A percentile compares a stretch with the other conserved stretches of the same genome.
Conservation (phyloP, 2,888 invertebrate species). For the Diabrotica balteata region DNA sequence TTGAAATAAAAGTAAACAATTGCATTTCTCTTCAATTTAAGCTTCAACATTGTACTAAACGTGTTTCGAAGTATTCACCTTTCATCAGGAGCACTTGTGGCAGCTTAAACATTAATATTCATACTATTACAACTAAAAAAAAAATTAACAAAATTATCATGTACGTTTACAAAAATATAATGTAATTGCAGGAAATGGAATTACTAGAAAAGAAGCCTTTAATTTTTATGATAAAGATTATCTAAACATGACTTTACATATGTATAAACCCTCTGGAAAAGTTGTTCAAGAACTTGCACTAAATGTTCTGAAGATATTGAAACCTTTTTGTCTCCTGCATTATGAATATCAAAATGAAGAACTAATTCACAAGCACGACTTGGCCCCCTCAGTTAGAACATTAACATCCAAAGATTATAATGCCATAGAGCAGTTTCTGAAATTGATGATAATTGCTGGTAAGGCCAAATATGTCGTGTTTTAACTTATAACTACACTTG, state of each 20-base stretch:
- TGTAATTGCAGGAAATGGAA: too few species aligned
- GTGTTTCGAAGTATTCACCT: too few species aligned
- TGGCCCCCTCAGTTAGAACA: conserved; percentile 29
- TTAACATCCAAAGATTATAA: conserved; percentile 16
- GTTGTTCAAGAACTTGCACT: conserved; percentile 34
- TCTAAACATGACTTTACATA: conserved; percentile 38
- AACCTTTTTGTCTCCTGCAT: conserved; percentile 30
- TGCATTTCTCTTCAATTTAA: too few species aligned
- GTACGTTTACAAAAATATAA: too few species aligned
- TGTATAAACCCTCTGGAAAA: conserved; percentile 40
- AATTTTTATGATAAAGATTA: conserved; percentile 39
- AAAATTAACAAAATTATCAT: too few species aligned
- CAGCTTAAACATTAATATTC: too few species aligned
- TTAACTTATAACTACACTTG: too few species aligned
- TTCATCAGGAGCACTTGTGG: too few species aligned
- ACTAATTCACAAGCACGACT: conserved; percentile 37
- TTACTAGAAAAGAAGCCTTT: neutral
- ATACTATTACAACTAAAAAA: too few species aligned
- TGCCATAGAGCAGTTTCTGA: conserved; percentile 26
- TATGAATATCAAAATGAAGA: conserved; percentile 25
- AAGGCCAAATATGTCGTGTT: too few species aligned
- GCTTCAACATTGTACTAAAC: too few species aligned
- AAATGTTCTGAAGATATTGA: conserved; percentile 35
- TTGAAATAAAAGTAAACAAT: too few species aligned
- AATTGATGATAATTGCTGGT: conserved; percentile 1